phyloP scores from a whole-genome alignment of 2,113 vertebrate genomes.

The Zosterops pallidus region DNA sequence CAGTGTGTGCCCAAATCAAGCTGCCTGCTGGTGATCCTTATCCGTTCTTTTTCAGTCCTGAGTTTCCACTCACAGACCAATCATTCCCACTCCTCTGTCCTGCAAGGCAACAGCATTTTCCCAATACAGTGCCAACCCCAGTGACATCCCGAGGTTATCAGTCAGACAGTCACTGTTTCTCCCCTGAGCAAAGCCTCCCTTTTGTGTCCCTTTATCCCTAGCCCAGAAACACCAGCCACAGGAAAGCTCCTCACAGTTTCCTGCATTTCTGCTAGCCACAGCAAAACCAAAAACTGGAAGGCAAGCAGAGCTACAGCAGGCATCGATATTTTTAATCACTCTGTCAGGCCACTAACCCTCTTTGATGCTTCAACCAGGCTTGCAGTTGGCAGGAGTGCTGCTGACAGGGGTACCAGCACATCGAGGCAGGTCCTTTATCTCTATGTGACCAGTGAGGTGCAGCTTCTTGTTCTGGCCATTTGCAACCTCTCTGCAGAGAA shows the following conservation, averaged over 20 bases:
- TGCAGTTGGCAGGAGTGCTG: background rate
- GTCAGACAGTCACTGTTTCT: background rate
- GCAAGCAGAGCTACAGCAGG: background rate
- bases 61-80: background rate
- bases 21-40: background rate
- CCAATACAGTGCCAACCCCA: background rate
- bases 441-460: background rate
- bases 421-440: background rate
- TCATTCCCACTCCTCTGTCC: background rate
- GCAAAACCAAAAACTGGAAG: background rate
- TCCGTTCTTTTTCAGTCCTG: background rate
- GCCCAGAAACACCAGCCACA: background rate
- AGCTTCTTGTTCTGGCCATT: background rate
- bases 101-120: background rate
- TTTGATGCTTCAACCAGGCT: background rate
- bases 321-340: background rate
- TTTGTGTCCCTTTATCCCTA: background rate
- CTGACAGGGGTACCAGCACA: background rate
- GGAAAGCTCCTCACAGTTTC: background rate
- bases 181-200: background rate
- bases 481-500: background rate
- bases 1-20: background rate
- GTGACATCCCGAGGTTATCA: accelerated
- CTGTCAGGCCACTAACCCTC: background rate
- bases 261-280: background rate